Base-by-base conservation (phyloP, 2,113 vertebrate species). In the Lipophrys pholis region DNA sequence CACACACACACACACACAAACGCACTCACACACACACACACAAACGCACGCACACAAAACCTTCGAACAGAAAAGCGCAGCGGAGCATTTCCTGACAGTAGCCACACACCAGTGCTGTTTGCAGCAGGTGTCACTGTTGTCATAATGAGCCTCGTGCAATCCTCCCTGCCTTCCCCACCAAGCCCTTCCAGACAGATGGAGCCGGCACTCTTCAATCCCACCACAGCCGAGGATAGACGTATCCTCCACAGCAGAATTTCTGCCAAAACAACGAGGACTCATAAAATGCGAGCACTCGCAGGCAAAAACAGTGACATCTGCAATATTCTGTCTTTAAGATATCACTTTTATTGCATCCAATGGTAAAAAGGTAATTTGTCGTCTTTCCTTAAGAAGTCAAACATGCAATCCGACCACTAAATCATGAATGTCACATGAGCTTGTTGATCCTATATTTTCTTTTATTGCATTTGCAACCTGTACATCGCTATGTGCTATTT, bases 81-180 rank as follows among this genome's bases (percentile, higher is more conserved):
- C 49, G 35, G 51, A 68, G 56, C 10, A 36, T 67, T 58, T 14
- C 16, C 39, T 48, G 58, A 64, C 61, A 64, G 52, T 38, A 46
- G 60, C 45, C 15, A 58, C 46, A 55, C 60, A 60, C 53, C 14
- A 5, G 15, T 39, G 58, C 41, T 69, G 68, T 73, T 77, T 66
- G 45, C 61, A 72, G 70, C 77, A 66, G 56, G 45, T 82, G 76
- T 38, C 57, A 63, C 64, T 59, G 48, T 60, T 49, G 39, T 45
- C 50, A 5, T 53, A 61, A 69, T 40, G 69, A 76, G 64, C 30
- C 9, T 11, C 8, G 7, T 69, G 67, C 55, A 64, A n/a, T 63
- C 53, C 40, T 54, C 17, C 45, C 8, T 60, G 39, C 7, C 21
- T 69, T 15, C 71, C 73, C 55, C 40, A 59, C 43, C 36, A 5